Base-by-base conservation (phyloP, 2,797 vertebrate genomes). In the Pelodytes ibericus region DNA sequence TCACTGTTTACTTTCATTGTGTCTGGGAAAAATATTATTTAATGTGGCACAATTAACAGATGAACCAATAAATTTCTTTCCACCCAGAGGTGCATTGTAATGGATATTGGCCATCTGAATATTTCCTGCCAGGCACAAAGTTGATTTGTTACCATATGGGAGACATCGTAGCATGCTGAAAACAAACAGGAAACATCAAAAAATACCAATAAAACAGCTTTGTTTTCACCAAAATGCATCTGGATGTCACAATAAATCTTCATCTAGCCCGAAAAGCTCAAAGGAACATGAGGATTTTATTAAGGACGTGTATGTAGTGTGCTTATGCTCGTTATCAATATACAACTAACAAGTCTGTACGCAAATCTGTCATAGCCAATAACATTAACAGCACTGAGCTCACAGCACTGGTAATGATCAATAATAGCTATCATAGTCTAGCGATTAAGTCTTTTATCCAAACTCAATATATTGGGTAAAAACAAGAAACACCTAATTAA, bases 241-340 rank as follows among this genome's bases (percentile, higher is more conserved):
- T 63, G 71, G 71, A 68, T 79, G 76, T 79, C 76, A 56, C 41
- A 79, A 73, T 79, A 79, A 56, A 79, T 73, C 63, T 79, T 56
- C 31, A 73, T 79, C 44, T 67, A 31, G 63, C 71, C 64, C 63
- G 25, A 44, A 26, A 39, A 63, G 26, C 33, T 68, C 36, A 56
- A 53, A 73, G 36, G 33, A 49, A 39, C 62, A 72, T 66, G 61
- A 66, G 56, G 24, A 29, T 39, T 78, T 60, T 78, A 68, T 73
- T 72, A 72, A 62, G 53, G 57, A 66, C 44, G 15, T 77, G 25
- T 56, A 2, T 49, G 44, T 31, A 58, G 24, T 76, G 31, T 39
- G 22, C 36, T 70, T 65, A 71, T 64, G 60, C 10, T 39, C 39
- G 51, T 59, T 59, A 66, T 72, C 29, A 72, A 65, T 72, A 39